Percentiles rank a stretch among this genome's conserved stretches.
Conservation (phyloP, 53 echinoderm and acorn worm genomes). For the Patiria pectinifera region DNA sequence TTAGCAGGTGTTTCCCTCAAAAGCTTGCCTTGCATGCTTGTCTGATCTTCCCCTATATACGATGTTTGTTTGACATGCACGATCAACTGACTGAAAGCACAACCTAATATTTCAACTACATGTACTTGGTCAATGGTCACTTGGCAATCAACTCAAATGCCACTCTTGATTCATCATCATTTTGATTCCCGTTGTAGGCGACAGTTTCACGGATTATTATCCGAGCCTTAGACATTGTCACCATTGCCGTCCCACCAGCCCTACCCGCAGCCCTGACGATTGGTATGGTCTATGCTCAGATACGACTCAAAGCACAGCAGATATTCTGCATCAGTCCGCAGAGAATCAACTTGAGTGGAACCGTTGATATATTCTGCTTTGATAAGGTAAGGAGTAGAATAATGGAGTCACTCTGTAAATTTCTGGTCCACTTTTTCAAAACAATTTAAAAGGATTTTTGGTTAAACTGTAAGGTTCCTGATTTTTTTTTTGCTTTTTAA, state of each 20-base stretch:
- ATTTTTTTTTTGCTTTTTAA: background rate
- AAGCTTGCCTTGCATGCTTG: no score
- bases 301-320: conserved; percentile 69
- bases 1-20: no score
- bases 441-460: no score
- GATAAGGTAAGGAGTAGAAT: conserved; percentile 74
- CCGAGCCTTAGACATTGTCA: conserved; percentile 82
- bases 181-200: conserved; percentile 16
- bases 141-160: no score
- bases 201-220: conserved; percentile 48
- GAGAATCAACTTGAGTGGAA: conserved; percentile 86
- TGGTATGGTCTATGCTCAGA: conserved; percentile 92
- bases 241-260: conserved; percentile 91
- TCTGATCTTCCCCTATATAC: no score
- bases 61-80: no score
- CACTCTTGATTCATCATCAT: background rate
- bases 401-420: background rate
- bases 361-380: conserved; percentile 89
- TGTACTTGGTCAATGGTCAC: no score
- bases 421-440: no score
- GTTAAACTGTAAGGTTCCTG: no score
- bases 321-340: conserved; percentile 94
- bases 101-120: no score
- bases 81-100: no score
- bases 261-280: conserved; percentile 91